Evolutionary conservation across 2,797 vertebrate genomes (phyloP).

Genomic region (Enteromius radiatus): DNA sequence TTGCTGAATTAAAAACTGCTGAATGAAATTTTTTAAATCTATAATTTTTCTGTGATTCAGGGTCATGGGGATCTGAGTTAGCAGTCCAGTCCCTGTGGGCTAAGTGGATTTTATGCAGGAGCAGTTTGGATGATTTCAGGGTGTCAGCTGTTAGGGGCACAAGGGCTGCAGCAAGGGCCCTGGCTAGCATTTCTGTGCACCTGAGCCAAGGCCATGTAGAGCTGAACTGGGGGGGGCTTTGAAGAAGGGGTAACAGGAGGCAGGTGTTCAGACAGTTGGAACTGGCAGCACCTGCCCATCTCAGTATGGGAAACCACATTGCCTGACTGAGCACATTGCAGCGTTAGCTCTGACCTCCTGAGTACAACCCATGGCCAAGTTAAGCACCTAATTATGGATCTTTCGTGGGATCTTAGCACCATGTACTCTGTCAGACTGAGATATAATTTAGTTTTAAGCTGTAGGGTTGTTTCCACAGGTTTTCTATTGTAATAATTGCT

Average conservation of each 20-base stretch:
- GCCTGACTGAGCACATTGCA: conserved; percentile 27
- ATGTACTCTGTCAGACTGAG: not conserved
- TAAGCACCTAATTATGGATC: conserved; percentile 4
- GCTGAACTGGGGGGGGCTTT: not conserved
- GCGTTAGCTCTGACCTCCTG: not conserved
- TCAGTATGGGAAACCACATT: conserved; percentile 33
- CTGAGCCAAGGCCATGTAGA: conserved; percentile 45
- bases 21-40: not conserved
- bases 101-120: conserved; percentile 26
- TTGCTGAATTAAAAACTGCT: not conserved
- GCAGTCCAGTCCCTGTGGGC: not conserved
- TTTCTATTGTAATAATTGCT: not conserved
- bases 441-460: not conserved
- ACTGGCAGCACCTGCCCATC: conserved; percentile 62
- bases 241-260: conserved; percentile 45
- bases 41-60: not conserved
- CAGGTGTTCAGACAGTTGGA: conserved; percentile 68
- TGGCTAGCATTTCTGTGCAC: conserved; percentile 40
- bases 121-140: conserved; percentile 41
- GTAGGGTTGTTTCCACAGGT: not conserved
- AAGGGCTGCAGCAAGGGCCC: conserved; percentile 29
- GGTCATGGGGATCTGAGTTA: not conserved
- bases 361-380: conserved; percentile 22
- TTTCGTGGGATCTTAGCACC: conserved; percentile 9
- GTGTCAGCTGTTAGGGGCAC: conserved; percentile 49